These are phyloP conservation scores for Drosophila littoralis DNA, from an alignment of 1,140 invertebrate species.

Conservation along the genomic window DNA sequence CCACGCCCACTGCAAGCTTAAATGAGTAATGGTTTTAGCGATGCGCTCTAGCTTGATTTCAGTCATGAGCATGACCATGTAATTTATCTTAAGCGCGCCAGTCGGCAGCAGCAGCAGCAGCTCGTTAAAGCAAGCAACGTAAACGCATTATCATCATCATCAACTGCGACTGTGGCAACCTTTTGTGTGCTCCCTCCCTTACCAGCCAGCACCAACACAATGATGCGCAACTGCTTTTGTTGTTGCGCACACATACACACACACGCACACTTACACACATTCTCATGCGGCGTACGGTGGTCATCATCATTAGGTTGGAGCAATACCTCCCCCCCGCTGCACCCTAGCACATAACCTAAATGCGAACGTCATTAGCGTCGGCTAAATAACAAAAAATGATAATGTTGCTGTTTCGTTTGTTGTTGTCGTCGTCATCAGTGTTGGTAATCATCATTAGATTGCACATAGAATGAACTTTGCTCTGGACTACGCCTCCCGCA, in stretches of 20 bases:
- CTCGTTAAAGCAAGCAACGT: constrained; percentile 75
- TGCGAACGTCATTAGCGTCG: constrained; percentile 79
- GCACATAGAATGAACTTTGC: constrained; percentile 53
- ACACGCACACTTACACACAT: constrained; percentile 20
- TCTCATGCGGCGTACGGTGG: constrained; percentile 48
- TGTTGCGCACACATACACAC: constrained; percentile 44
- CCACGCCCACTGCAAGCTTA: constrained; percentile 28
- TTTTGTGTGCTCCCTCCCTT: constrained; percentile 15
- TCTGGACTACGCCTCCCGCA: constrained; percentile 7
- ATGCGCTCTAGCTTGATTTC: constrained; percentile 48
- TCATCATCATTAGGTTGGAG: constrained; percentile 82
- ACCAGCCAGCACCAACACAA: constrained; percentile 13
- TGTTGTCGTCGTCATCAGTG: constrained; percentile 46
- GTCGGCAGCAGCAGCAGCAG: constrained; percentile 27
- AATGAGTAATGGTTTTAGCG: constrained; percentile 53
- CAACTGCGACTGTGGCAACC: constrained; percentile 43
- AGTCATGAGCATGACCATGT: constrained; percentile 54
- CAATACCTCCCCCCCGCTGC: constrained; percentile 21
- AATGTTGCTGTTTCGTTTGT: constrained; percentile 63
- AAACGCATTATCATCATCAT: constrained; percentile 82
- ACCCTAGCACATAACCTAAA: constrained; percentile 45
- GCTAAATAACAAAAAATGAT: constrained; percentile 83
- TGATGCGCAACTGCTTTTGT: constrained; percentile 65
- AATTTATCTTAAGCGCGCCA: constrained; percentile 65
- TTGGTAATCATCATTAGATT: constrained; percentile 82